Percentiles rank a stretch among this genome's conserved stretches.
phyloP scores from a whole-genome alignment of 2,888 invertebrate species.

The Nephrotoma flavescens region DNA sequence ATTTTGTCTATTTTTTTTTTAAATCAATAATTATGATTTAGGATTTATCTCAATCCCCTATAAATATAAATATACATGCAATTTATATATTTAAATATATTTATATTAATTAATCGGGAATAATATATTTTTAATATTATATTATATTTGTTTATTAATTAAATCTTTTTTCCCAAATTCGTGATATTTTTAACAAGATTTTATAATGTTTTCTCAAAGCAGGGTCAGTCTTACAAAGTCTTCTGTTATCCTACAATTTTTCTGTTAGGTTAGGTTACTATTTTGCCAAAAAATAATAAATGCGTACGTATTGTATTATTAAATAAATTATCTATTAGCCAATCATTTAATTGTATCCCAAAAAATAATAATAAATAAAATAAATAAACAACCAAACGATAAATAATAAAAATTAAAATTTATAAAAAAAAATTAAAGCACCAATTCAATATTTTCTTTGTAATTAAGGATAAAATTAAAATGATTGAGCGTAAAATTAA shows the following conservation, averaged over 20 bases:
- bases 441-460: not conserved
- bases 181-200: not conserved
- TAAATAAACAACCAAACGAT: not conserved
- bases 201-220: slow-evolving; percentile 10
- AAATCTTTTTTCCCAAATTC: slow-evolving; percentile 4
- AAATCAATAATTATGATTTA: not conserved
- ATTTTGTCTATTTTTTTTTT: not conserved
- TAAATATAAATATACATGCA: not conserved
- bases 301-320: not conserved
- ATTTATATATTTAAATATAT: not conserved
- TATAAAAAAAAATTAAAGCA: not conserved
- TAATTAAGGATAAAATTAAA: not conserved
- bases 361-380: not conserved
- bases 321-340: not conserved
- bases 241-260: slow-evolving; percentile 6
- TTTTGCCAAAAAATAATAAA: not conserved
- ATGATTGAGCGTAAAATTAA: not conserved
- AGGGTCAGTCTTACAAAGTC: slow-evolving; percentile 14
- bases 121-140: not conserved
- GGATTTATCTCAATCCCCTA: not conserved
- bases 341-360: not conserved
- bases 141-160: not conserved
- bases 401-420: not conserved
- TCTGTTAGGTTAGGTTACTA: not conserved
- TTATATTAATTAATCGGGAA: not conserved